Evolutionary conservation across 2,888 invertebrate genomes (phyloP).

Genomic region (Syritta pipiens): DNA sequence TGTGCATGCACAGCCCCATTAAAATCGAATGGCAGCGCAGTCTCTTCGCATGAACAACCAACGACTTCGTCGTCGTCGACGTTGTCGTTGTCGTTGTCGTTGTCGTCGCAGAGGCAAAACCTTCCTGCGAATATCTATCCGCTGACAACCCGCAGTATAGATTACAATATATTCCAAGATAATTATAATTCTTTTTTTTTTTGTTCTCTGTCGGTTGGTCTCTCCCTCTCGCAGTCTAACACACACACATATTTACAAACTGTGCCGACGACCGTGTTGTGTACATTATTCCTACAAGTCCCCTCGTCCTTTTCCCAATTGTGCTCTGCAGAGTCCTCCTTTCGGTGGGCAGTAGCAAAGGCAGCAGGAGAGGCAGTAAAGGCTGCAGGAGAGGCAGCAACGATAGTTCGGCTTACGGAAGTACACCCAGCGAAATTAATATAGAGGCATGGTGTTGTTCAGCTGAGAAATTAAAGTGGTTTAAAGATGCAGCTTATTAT

Average conservation of each 20-base stretch:
- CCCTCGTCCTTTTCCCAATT: constrained; percentile 20
- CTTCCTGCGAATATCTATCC: constrained; percentile 10
- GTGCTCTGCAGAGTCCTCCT: neutral
- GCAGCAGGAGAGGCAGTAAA: too few species aligned
- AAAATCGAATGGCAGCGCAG: constrained; percentile 16
- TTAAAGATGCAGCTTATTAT: too few species aligned
- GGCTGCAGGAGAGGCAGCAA: too few species aligned
- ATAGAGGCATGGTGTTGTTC: too few species aligned
- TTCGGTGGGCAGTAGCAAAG: constrained; percentile 13
- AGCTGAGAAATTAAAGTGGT: too few species aligned
- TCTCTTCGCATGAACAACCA: constrained; percentile 35
- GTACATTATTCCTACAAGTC: constrained; percentile 39
- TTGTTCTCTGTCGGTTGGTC: too few species aligned
- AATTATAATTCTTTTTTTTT: constrained; percentile 40
- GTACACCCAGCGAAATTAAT: too few species aligned
- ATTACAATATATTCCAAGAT: constrained; percentile 52
- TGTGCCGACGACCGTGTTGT: constrained; percentile 42
- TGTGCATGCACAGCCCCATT: constrained; percentile 28
- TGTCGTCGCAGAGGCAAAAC: too few species aligned
- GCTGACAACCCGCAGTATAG: constrained; percentile 23
- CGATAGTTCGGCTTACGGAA: too few species aligned
- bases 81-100: too few species aligned
- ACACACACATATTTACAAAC: constrained; percentile 25
- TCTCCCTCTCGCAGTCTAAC: constrained; percentile 1
- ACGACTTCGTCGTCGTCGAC: too few species aligned